Evolutionary conservation across 2,797 vertebrate genomes (phyloP).

Genomic region (Amphiprion clarkii): DNA sequence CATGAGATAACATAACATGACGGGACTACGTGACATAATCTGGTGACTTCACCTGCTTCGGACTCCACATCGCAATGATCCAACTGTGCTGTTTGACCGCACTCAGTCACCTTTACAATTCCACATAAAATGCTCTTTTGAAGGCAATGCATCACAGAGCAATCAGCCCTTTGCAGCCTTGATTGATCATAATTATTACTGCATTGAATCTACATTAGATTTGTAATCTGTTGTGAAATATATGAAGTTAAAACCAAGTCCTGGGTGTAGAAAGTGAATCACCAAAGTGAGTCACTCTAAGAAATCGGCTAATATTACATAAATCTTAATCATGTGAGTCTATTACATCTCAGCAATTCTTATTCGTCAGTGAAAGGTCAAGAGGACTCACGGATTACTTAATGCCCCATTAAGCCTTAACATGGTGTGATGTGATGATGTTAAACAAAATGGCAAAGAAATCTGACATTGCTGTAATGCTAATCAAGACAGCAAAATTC

Average conservation of each 20-base stretch:
- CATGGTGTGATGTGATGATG: background rate
- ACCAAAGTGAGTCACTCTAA: constrained; percentile 24
- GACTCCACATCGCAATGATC: constrained; percentile 17
- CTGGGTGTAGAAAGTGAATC: constrained; percentile 22
- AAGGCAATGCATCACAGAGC: constrained; percentile 53
- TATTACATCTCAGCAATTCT: constrained; percentile 1
- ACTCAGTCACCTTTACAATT: constrained; percentile 48
- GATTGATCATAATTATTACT: constrained; percentile 35
- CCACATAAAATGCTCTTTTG: constrained; percentile 54
- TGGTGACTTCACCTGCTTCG: constrained; percentile 24
- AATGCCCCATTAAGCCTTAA: background rate
- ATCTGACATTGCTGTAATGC: background rate
- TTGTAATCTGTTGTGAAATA: constrained; percentile 9
- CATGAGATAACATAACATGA: background rate
- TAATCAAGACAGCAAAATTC: background rate
- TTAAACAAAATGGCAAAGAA: background rate
- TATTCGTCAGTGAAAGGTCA: constrained; percentile 20
- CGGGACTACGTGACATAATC: constrained; percentile 32
- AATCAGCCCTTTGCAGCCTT: constrained; percentile 4
- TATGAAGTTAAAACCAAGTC: constrained; percentile 1
- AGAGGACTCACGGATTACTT: background rate
- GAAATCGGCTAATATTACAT: constrained; percentile 13
- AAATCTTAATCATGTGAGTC: constrained; percentile 32
- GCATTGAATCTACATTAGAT: constrained; percentile 47
- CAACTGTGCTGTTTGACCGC: constrained; percentile 27